phyloP scores from a whole-genome alignment of 2,797 vertebrate species.

The Melanotaenia maccullochi region DNA sequence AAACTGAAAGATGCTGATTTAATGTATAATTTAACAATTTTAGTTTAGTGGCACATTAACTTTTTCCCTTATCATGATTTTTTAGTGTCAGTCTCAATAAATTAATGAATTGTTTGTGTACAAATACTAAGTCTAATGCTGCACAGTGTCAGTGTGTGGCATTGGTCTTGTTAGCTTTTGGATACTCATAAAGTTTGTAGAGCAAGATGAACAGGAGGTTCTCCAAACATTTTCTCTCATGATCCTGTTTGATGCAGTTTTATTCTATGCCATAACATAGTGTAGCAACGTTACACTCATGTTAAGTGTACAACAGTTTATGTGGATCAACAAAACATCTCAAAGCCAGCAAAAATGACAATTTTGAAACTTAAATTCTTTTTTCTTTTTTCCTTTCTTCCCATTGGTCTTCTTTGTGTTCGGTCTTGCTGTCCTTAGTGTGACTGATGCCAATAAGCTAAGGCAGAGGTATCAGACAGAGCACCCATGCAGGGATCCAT shows the following conservation, averaged over 20 bases:
- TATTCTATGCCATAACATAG: neutral
- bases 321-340: neutral
- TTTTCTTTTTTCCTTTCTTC: constrained; percentile 30
- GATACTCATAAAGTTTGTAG: constrained; percentile 23
- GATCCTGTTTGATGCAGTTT: constrained; percentile 4
- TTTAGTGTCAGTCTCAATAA: constrained; percentile 31
- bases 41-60: constrained; percentile 57
- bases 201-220: neutral
- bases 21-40: neutral
- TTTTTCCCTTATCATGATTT: constrained; percentile 23
- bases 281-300: neutral
- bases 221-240: neutral
- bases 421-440: constrained; percentile 65
- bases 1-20: neutral
- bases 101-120: too few species aligned
- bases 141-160: constrained; percentile 7
- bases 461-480: constrained; percentile 73
- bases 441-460: constrained; percentile 77
- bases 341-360: neutral
- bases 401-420: constrained; percentile 60
- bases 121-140: too few species aligned
- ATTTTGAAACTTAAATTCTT: neutral
- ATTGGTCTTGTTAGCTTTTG: constrained; percentile 53
- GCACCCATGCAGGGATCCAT: constrained; percentile 86
- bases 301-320: neutral